These are phyloP conservation scores for Sphyrna mokarran DNA, from an alignment of 2,113 vertebrate species.

Conservation along the genomic window DNA sequence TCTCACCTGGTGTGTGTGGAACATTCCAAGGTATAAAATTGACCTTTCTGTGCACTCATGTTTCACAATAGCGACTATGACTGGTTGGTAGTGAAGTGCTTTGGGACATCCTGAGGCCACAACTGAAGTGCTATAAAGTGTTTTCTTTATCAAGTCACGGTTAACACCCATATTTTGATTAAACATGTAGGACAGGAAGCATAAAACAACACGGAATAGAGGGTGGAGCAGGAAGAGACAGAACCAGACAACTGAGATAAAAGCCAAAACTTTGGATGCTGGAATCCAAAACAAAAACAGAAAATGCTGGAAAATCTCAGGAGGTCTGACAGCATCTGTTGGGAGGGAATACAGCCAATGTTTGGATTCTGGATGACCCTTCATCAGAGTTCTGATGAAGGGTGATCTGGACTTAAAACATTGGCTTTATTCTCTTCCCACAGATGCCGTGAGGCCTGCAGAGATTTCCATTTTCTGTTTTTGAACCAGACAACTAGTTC, in stretches of 20 bases:
- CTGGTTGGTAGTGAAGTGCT: neutral
- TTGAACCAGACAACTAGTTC: neutral
- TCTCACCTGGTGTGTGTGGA: neutral
- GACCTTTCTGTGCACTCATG: neutral
- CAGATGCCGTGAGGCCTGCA: too few relatives aligned
- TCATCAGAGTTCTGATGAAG: too few relatives aligned
- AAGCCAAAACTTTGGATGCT: too few relatives aligned
- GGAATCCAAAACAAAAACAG: too few relatives aligned
- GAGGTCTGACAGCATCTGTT: too few relatives aligned
- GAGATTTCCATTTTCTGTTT: too few relatives aligned
- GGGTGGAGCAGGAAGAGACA: neutral
- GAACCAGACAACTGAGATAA: neutral
- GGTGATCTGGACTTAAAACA: too few relatives aligned
- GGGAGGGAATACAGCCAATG: too few relatives aligned
- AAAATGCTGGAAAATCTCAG: too few relatives aligned
- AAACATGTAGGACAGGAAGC: neutral
- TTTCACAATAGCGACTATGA: neutral
- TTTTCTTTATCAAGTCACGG: neutral
- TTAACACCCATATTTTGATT: slow-evolving; percentile 24
- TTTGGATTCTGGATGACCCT: too few relatives aligned
- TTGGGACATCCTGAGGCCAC: neutral
- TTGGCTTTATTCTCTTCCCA: too few relatives aligned
- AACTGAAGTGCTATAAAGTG: neutral
- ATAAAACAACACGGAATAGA: too few relatives aligned
- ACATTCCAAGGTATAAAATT: neutral